Evolutionary conservation across 2,113 vertebrate genomes (phyloP).

Genomic region (Bombycilla garrulus): DNA sequence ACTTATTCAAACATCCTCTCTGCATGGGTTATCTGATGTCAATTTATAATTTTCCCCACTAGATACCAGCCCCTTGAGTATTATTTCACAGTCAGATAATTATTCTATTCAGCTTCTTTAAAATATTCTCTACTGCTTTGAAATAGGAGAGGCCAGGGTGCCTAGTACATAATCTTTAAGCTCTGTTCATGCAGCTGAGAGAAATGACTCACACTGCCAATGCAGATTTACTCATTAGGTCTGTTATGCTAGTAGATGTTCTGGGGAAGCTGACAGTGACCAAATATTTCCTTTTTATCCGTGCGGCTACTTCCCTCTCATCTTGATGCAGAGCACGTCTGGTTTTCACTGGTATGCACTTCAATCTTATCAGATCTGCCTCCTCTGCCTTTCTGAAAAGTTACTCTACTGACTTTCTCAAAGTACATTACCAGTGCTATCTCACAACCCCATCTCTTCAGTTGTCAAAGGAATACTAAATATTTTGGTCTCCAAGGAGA

Average conservation of each 20-base stretch:
- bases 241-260: slow-evolving; percentile 51
- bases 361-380: slow-evolving; percentile 60
- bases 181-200: slow-evolving; percentile 52
- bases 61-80: not conserved
- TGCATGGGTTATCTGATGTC: not conserved
- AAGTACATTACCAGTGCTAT: not conserved
- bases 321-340: slow-evolving; percentile 46
- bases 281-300: slow-evolving; percentile 72
- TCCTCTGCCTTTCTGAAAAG: slow-evolving; percentile 43
- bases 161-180: not conserved
- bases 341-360: not conserved
- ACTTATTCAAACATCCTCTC: not conserved
- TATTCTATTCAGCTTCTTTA: not conserved
- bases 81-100: slow-evolving; percentile 6
- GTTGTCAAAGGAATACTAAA: slow-evolving; percentile 26
- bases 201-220: slow-evolving; percentile 62
- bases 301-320: slow-evolving; percentile 50
- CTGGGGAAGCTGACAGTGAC: slow-evolving; percentile 60
- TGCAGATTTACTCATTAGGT: slow-evolving; percentile 68
- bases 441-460: slow-evolving; percentile 55
- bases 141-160: slow-evolving; percentile 16
- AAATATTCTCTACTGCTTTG: slow-evolving; percentile 44
- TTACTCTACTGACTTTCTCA: slow-evolving; percentile 11
- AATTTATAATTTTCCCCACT: not conserved
- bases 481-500: not conserved